Evolutionary conservation across 2,888 invertebrate genomes (phyloP), one percentile per base, ranked within the genome.

Genomic region (Stenurella melanura): DNA sequence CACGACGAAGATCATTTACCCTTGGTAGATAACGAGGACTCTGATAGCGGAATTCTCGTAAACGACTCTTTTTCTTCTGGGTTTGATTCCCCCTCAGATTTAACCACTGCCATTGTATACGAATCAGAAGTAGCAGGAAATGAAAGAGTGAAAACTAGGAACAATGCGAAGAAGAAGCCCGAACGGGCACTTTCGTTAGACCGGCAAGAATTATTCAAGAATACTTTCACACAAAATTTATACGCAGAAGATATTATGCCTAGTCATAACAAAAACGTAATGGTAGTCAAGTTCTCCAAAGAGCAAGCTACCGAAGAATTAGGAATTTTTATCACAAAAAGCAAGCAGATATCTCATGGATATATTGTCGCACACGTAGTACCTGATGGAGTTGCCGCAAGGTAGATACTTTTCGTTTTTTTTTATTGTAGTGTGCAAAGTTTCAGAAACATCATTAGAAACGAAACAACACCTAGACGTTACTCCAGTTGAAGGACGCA

Each of bases 41-140:
- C 93, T 76, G 95, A 95, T 88, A 94, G 94, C 34, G 95, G 95
- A 56, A 95, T 95, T 83, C 90, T 94, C 86, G 93, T 94, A 83
- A 94, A 93, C 85, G 94, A 94, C 86, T 94, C 94, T 0, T 93
- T 93, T 74, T 81, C 88, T 89, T 83, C 88, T 90, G 86, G 90
- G 90, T 81, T 89, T 89, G 82, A 89, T n/a, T 74, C 72, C 0
- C 34, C 63, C 3, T 69, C 54, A 17, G 74, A 77, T 18, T 61
- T 73, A 21, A 34, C 72, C 3, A 67, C 72, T 34, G n/a, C 58
- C 0, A 50, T 75, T 10, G 76, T 50, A 21, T 71, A 38, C 15
- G 68, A 34, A 19, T 54, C 34, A 18, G 21, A 67, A 11, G n/a
- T 56, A 15, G 60, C 21, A 15, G 21, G 18, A 58, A 60, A n/a